Base-by-base conservation (phyloP, 2,888 invertebrate genomes). In the Onthophagus sagittarius region DNA sequence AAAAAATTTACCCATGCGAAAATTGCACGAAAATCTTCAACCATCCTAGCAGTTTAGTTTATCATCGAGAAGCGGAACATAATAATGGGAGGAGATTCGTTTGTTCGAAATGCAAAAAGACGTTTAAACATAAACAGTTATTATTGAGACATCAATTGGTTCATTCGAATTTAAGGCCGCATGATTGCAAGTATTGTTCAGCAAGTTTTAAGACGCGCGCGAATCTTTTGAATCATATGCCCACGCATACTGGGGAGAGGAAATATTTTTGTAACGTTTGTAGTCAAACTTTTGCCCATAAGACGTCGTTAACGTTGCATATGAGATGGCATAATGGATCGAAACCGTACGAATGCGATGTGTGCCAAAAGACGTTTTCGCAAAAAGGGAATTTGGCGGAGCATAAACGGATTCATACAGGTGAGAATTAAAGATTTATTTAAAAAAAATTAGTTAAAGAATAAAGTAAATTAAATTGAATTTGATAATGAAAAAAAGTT, bases 311-410 rank as follows among this genome's bases (percentile, higher is more conserved):
- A 63, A 92, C 90, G 3, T 84, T 93, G 70, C 95, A 95, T 81
- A 88, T 92, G 84, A 85, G 91, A 53, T 90, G 91, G 88, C 93
- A 93, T 78, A 88, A 88, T 0, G 92, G 92, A 79, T 88, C 89
- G 71, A 93, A 92, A 79, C 92, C 92, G 0, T 93, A 87, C 83
- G 85, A 87, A 70, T 93, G 93, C 81, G 85, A 88, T 71, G 87
- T 89, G 13, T 94, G 94, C 83, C 86, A 89, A 72, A 94, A 94
- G 83, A 86, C 88, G 70, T 94, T 94, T 84, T 90, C 91, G 0
- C 94, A 94, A 84, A 92, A 91, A 81, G 93, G 93, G 73, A 94
- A 94, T 86, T 86, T 94, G 73, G 89, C 90, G 63, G 93, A 93
- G 79, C 94, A 94, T 84, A 88, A 89, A 83, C 88, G 94, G 73